These are phyloP conservation scores for Hippocampus kuda DNA, from an alignment of 2,797 vertebrate genomes.

Conservation along the genomic window DNA sequence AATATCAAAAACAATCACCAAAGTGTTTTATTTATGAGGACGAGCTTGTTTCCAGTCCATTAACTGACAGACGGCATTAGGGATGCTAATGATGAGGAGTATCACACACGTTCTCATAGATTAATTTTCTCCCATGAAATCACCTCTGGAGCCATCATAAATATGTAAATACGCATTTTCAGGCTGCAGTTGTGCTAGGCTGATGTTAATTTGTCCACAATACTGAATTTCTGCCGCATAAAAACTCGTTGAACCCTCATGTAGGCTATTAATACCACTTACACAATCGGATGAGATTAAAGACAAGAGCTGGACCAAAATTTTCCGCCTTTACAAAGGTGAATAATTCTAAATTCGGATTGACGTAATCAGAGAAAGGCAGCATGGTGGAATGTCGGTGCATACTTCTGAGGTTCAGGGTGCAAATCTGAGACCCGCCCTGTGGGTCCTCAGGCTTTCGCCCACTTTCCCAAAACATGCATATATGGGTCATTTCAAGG, in stretches of 20 bases:
- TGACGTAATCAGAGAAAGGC: neutral
- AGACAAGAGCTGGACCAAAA: neutral
- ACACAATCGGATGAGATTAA: neutral
- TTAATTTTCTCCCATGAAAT: slow-evolving; percentile 4
- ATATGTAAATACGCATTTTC: slow-evolving; percentile 8
- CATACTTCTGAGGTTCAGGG: too few species aligned
- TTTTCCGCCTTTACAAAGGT: neutral
- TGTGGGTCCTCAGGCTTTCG: too few species aligned
- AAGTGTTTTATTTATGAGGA: neutral
- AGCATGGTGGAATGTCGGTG: neutral
- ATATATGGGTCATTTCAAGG: too few species aligned
- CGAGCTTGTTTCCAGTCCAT: neutral
- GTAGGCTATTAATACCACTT: neutral
- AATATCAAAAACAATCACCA: neutral
- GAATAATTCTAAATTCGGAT: neutral
- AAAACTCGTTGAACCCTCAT: neutral
- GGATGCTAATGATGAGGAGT: neutral
- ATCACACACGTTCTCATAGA: neutral
- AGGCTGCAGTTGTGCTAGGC: neutral
- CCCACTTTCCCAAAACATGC: too few species aligned
- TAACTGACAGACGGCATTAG: neutral
- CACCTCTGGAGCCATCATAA: slow-evolving; percentile 6
- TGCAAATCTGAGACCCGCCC: too few species aligned
- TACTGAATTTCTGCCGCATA: neutral
- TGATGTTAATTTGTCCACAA: slow-evolving; percentile 4